Conservation (phyloP, 1,140 invertebrate genomes). For the Nasonia giraulti region DNA sequence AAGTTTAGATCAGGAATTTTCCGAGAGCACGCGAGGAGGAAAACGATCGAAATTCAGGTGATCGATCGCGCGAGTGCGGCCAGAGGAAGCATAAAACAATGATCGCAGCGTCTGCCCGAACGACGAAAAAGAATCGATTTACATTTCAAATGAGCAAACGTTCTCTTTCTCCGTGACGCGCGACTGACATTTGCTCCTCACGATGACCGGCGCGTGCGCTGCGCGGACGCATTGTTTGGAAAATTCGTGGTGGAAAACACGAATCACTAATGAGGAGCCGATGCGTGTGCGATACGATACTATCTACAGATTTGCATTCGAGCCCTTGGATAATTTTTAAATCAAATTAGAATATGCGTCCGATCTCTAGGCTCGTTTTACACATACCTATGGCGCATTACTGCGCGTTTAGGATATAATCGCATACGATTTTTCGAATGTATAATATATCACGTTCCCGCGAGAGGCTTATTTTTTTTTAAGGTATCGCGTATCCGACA, state of each 20-base stretch:
- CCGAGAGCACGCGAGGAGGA: background rate
- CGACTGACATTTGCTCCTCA: background rate
- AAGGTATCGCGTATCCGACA: background rate
- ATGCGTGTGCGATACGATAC: background rate
- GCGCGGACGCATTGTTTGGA: background rate
- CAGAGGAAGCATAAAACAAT: background rate
- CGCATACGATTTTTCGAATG: background rate
- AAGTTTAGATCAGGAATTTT: background rate
- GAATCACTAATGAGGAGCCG: background rate
- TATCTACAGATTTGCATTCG: background rate
- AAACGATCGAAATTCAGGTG: background rate
- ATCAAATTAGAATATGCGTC: background rate
- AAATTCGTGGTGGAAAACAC: background rate
- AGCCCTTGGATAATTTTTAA: background rate
- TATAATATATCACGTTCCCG: background rate
- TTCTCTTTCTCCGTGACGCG: background rate
- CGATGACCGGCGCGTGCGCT: background rate
- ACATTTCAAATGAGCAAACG: background rate
- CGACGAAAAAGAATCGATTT: constrained; percentile 1
- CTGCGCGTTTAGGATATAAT: background rate
- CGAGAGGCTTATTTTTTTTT: background rate
- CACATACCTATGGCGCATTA: background rate
- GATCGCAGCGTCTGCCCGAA: background rate
- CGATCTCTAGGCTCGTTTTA: too few relatives aligned
- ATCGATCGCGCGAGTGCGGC: background rate